Evolutionary conservation across 2,888 invertebrate genomes (phyloP).

Genomic region (Bursaphelenchus okinawaensis): DNA sequence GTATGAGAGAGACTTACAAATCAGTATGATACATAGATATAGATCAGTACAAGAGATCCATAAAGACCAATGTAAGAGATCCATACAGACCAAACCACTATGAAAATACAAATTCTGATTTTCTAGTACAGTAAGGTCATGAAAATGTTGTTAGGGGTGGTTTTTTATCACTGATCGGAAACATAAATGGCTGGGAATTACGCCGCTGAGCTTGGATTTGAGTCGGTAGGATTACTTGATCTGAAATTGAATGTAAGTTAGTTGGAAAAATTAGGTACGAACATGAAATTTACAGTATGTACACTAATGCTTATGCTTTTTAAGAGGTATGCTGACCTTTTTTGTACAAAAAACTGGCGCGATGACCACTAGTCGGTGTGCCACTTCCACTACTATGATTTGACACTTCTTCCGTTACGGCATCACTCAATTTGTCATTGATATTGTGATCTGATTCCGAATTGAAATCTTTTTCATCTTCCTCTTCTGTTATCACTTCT

Average conservation of each 20-base stretch:
- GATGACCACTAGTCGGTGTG: neutral
- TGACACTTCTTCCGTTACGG: neutral
- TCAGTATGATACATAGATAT: too few relatives aligned
- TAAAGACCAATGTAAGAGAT: too few relatives aligned
- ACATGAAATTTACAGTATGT: neutral
- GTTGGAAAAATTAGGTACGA: neutral
- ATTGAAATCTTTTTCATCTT: constrained; percentile 16
- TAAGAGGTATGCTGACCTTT: too few relatives aligned
- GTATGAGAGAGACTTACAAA: too few relatives aligned
- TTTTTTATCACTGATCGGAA: constrained; percentile 1
- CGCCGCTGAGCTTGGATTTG: constrained; percentile 9
- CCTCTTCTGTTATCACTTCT: constrained; percentile 25
- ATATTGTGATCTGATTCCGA: constrained; percentile 14
- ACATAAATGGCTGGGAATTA: constrained; percentile 16
- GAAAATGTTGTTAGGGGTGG: neutral
- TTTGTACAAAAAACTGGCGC: constrained; percentile 4
- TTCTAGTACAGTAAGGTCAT: neutral
- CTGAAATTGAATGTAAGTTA: neutral
- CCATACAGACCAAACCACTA: too few relatives aligned
- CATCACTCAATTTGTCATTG: neutral
- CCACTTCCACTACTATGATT: neutral
- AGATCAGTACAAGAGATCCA: too few relatives aligned
- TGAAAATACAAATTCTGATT: too few relatives aligned
- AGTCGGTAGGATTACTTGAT: constrained; percentile 10
- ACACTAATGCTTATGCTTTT: neutral